phyloP scores from a whole-genome alignment of 2,113 vertebrate species.

The Pundamilia nyererei region DNA sequence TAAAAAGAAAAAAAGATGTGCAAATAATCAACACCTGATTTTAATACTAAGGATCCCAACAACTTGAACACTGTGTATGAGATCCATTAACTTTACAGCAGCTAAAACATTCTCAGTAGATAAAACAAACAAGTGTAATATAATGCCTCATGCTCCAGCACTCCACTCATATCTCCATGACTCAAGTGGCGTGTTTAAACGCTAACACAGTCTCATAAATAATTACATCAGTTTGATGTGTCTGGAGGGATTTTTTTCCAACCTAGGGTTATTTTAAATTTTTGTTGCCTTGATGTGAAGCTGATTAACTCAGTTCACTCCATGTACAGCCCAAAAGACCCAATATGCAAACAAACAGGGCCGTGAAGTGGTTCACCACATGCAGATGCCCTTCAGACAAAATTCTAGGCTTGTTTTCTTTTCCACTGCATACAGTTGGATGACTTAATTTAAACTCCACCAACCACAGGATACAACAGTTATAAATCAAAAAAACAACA shows the following conservation, averaged over 20 bases:
- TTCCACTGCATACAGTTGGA: background rate
- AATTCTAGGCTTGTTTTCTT: background rate
- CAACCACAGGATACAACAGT: background rate
- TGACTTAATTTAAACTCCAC: constrained; percentile 4
- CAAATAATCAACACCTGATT: background rate
- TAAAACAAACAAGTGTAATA: background rate
- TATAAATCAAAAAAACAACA: background rate
- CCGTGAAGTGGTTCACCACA: background rate
- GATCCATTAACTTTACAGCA: background rate
- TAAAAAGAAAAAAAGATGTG: background rate
- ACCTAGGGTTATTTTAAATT: background rate
- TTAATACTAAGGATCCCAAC: background rate
- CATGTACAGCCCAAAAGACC: background rate
- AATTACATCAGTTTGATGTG: background rate
- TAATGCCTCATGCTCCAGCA: background rate
- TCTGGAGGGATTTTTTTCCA: background rate
- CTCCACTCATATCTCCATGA: background rate
- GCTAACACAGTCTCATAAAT: background rate
- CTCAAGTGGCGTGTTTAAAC: background rate
- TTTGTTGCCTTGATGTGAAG: background rate
- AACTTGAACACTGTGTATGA: background rate
- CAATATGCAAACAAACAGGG: background rate
- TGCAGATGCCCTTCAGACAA: background rate
- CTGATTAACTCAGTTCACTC: background rate
- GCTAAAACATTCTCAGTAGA: background rate